These are phyloP conservation scores for Rhynchopsitta pachyrhyncha DNA, from an alignment of 2,113 vertebrate species.

Conservation along the genomic window DNA sequence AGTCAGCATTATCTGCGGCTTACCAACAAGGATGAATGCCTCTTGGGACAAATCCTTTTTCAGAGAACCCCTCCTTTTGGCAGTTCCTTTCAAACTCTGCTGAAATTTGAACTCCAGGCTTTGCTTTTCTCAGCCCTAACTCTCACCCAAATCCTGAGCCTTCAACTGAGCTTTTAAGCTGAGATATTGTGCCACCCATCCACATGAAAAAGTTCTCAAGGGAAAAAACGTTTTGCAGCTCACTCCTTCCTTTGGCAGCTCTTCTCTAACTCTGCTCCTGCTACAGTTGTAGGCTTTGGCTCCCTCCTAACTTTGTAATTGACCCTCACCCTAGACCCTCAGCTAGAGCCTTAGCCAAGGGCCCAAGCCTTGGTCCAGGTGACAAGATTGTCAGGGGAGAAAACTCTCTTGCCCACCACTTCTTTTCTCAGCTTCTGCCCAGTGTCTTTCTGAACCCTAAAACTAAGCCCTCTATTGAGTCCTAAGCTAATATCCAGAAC, in stretches of 20 bases:
- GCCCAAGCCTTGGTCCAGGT: not conserved
- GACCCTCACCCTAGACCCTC: not conserved
- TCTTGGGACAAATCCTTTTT: not conserved
- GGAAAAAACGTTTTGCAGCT: not conserved
- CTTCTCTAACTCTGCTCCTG: not conserved
- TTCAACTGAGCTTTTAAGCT: not conserved
- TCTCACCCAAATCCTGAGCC: not conserved
- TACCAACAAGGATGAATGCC: not conserved
- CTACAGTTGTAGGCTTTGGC: not conserved
- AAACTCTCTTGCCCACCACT: not conserved
- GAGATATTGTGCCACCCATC: not conserved
- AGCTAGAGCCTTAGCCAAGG: accelerated
- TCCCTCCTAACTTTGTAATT: not conserved
- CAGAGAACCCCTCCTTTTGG: not conserved
- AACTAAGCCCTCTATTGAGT: not conserved
- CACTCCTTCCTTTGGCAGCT: not conserved
- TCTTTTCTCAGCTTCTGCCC: not conserved
- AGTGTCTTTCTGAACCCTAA: not conserved
- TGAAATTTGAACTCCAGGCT: not conserved
- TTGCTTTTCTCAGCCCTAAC: not conserved
- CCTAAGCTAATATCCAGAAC: not conserved
- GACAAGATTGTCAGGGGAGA: not conserved
- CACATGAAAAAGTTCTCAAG: not conserved
- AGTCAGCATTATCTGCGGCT: not conserved
- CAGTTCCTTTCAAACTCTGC: not conserved